Evolutionary conservation across 2,888 invertebrate species (phyloP).

Genomic region (Endotricha flammealis): DNA sequence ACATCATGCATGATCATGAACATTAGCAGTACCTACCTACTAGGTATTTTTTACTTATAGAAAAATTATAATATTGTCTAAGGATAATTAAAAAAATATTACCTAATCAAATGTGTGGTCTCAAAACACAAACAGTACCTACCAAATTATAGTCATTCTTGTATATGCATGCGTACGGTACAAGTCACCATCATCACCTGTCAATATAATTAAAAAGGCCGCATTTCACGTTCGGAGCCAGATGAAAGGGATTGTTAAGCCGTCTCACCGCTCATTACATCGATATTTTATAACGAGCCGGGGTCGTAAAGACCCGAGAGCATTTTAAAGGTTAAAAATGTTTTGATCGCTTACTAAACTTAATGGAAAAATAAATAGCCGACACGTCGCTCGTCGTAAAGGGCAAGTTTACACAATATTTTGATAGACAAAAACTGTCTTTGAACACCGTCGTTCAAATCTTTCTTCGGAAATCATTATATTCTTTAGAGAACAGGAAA

Average conservation of each 20-base stretch:
- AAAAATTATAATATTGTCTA: no score
- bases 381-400: no score
- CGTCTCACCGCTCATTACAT: constrained; percentile 51
- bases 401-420: no score
- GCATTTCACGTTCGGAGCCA: constrained; percentile 41
- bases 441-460: no score
- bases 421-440: no score
- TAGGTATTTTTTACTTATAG: no score
- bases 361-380: no score
- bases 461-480: no score
- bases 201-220: constrained; percentile 60
- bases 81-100: no score
- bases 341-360: background rate
- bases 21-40: no score
- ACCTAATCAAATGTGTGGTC: constrained; percentile 20
- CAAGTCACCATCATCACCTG: constrained; percentile 39
- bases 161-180: constrained; percentile 22
- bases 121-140: constrained; percentile 16
- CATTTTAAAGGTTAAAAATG: constrained; percentile 6
- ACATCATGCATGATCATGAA: no score
- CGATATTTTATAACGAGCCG: constrained; percentile 51
- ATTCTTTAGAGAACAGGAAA: no score
- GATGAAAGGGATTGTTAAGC: constrained; percentile 62
- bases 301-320: constrained; percentile 23
- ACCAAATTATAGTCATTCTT: constrained; percentile 9